These are phyloP conservation scores for Clarias fuscus DNA, from an alignment of 2,797 vertebrate genomes.

Conservation along the genomic window DNA sequence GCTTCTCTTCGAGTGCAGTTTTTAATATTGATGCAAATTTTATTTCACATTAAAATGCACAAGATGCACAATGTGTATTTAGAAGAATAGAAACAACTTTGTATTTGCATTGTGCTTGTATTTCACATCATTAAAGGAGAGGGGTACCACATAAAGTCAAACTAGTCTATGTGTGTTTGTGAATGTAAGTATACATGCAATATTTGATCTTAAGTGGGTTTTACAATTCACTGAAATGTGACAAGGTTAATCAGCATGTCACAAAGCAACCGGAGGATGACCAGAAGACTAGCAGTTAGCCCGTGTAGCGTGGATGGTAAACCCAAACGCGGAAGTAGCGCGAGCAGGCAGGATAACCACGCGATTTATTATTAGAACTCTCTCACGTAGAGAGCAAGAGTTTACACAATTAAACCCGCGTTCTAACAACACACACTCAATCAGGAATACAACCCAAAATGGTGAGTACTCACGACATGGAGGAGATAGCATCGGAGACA, in stretches of 20 bases:
- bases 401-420: too few relatives aligned
- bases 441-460: too few relatives aligned
- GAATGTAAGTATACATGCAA: neutral
- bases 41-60: constrained; percentile 48
- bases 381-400: too few relatives aligned
- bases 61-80: neutral
- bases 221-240: neutral
- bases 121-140: neutral
- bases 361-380: too few relatives aligned
- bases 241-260: neutral
- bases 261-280: too few relatives aligned
- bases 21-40: constrained; percentile 26
- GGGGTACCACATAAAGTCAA: neutral
- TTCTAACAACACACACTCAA: too few relatives aligned
- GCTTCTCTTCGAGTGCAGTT: neutral
- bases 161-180: neutral
- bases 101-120: neutral
- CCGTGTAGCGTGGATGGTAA: too few relatives aligned
- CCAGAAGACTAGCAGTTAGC: too few relatives aligned
- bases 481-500: too few relatives aligned
- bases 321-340: too few relatives aligned
- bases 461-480: too few relatives aligned
- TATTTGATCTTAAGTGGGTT: neutral
- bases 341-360: too few relatives aligned
- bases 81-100: neutral